phyloP scores from a whole-genome alignment of 1,140 invertebrate species.

The Holcopasites calliopsidis region DNA sequence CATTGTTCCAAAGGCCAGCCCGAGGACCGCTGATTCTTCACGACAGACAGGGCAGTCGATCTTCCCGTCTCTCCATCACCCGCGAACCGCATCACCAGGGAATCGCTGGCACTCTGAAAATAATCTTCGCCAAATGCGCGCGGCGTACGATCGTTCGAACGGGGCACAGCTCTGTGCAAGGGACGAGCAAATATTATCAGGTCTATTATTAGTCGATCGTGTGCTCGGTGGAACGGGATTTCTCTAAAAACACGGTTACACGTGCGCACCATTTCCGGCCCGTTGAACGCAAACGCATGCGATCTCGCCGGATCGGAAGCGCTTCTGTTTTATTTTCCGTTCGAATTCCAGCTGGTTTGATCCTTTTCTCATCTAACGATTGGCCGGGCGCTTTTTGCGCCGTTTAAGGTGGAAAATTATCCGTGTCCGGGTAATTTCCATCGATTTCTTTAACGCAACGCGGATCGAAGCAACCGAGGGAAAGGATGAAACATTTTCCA shows the following conservation, averaged over 20 bases:
- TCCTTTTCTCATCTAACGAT: no score
- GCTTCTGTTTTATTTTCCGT: not conserved
- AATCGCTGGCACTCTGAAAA: constrained; percentile 2
- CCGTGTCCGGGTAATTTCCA: no score
- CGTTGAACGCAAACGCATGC: constrained; percentile 14
- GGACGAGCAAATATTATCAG: constrained; percentile 40
- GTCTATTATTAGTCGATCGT: constrained; percentile 45
- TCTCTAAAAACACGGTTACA: constrained; percentile 41
- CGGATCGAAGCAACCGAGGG: no score
- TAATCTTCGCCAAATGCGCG: constrained; percentile 6
- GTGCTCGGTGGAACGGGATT: constrained; percentile 22
- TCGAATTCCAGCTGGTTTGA: not conserved
- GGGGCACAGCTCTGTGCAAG: not conserved
- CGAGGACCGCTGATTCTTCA: no score
- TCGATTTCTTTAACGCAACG: no score
- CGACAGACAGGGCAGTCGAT: no score
- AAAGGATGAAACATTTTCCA: no score
- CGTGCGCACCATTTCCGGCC: constrained; percentile 43
- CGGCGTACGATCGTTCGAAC: not conserved
- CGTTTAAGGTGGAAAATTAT: not conserved
- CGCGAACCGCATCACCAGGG: no score
- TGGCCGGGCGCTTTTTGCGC: not conserved
- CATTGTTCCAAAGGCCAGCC: no score
- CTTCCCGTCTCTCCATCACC: no score
- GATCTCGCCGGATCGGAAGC: not conserved